phyloP scores from a whole-genome alignment of 1,140 invertebrate genomes.

The Cotesia chilonis region DNA sequence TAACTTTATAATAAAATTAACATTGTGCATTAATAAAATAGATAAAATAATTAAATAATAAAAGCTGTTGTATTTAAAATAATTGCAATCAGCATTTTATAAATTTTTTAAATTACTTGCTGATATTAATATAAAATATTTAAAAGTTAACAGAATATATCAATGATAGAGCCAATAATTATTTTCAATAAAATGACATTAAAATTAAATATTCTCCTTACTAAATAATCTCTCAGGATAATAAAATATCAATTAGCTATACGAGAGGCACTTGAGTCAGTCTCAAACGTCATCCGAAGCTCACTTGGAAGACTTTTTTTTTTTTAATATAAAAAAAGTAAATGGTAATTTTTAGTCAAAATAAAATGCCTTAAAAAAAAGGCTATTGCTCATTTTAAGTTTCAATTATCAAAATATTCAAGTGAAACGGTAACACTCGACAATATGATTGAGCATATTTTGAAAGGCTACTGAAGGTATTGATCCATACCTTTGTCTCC shows the following conservation, averaged over 20 bases:
- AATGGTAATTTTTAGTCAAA: too few species aligned
- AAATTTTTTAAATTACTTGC: too few species aligned
- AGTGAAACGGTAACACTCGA: constrained; percentile 59
- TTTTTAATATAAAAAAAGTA: too few species aligned
- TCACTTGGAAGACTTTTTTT: constrained; percentile 31
- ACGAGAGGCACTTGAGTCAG: constrained; percentile 32
- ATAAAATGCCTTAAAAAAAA: constrained; percentile 2
- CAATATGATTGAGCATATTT: constrained; percentile 62
- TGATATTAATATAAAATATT: background rate
- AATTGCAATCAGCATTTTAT: too few species aligned
- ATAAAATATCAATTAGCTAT: constrained; percentile 11
- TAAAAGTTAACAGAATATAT: background rate
- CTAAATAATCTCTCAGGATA: constrained; percentile 10
- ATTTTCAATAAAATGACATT: background rate
- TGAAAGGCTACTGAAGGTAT: constrained; percentile 60
- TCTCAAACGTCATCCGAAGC: constrained; percentile 28
- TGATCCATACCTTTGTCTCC: constrained; percentile 60
- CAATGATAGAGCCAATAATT: background rate
- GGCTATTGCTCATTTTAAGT: constrained; percentile 14
- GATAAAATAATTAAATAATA: too few species aligned
- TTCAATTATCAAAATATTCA: constrained; percentile 37
- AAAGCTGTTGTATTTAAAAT: too few species aligned
- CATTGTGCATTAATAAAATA: too few species aligned
- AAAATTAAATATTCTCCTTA: background rate
- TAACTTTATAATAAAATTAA: too few species aligned